Evolutionary conservation across 1,140 invertebrate species (phyloP), one percentile per base, ranked within the genome.

Genomic region (Atta texana): DNA sequence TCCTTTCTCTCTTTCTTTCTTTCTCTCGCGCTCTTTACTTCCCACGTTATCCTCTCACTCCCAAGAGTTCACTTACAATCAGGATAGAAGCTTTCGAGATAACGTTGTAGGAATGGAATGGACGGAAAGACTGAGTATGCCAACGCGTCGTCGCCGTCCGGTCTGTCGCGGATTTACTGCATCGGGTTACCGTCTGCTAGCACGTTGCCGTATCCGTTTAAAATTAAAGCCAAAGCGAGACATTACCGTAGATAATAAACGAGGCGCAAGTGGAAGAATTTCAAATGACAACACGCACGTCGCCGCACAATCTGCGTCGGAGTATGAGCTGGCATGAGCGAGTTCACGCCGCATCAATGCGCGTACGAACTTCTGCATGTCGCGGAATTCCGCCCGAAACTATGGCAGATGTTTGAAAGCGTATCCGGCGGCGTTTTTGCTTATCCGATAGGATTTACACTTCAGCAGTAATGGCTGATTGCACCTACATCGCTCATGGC

Each of bases 111-210:
- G 28, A 63, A 82, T 34, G 18, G 28, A 63, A 82, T 34, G 24
- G 64, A 55, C 44, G 51, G 85, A 84, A 88, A 90, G 87, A 90
- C 81, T 55, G 63, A 86, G 53, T 51, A 85, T 63, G 78, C 61
- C 85, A 80, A 89, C 85, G 68, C 77, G 69, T 71, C 75, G 87
- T 64, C 87, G 88, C 88, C 76, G 74, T 87, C 77, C 78, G 82
- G 88, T 80, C 74, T 69, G 68, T 66, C 72, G 57, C 39, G 39
- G 69, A 84, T 84, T 84, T 84, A 84, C 80, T 49, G 69, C 69
- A 55, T 44, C 31, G 51, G 44, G 76, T 78, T 78, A 64, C 39
- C 77, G 49, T 80, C 34, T 24, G 51, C 75, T 18, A 39, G 44
- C 63, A 31, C 18, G 28, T 53, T 49, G 49, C 21, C 49, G n/a